Conservation (phyloP, 2,113 vertebrate species). For the Ondatra zibethicus region DNA sequence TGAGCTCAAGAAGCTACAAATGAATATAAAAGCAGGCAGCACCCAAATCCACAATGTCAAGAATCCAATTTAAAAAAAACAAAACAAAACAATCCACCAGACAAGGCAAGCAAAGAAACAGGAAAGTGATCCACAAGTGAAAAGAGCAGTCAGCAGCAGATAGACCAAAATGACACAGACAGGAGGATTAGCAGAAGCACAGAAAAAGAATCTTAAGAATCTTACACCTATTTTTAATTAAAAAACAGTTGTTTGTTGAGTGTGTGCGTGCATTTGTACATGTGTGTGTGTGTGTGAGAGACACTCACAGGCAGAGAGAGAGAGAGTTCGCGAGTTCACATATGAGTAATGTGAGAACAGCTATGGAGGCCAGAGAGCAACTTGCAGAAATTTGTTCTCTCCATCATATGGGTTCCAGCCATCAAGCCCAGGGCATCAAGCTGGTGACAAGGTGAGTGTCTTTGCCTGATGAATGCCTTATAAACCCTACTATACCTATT, state of each 20-base stretch:
- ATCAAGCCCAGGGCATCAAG: not conserved
- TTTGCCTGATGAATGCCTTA: not conserved
- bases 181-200: slow-evolving; percentile 15
- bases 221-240: not conserved
- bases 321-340: too few species aligned
- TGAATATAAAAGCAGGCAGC: slow-evolving; percentile 23
- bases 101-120: not conserved
- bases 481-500: not conserved
- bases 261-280: not conserved
- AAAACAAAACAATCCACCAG: not conserved
- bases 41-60: slow-evolving; percentile 2
- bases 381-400: too few species aligned
- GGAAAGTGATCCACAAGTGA: not conserved
- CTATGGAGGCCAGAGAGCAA: not conserved
- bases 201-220: not conserved
- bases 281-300: not conserved
- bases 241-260: not conserved
- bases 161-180: not conserved
- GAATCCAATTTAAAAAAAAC: slow-evolving; percentile 15
- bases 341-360: not conserved
- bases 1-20: not conserved
- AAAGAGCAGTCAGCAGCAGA: not conserved
- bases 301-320: too few species aligned
- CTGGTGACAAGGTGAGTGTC: not conserved
- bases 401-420: too few species aligned